phyloP scores from a whole-genome alignment of 1,140 invertebrate species.

The Heliconius congener region DNA sequence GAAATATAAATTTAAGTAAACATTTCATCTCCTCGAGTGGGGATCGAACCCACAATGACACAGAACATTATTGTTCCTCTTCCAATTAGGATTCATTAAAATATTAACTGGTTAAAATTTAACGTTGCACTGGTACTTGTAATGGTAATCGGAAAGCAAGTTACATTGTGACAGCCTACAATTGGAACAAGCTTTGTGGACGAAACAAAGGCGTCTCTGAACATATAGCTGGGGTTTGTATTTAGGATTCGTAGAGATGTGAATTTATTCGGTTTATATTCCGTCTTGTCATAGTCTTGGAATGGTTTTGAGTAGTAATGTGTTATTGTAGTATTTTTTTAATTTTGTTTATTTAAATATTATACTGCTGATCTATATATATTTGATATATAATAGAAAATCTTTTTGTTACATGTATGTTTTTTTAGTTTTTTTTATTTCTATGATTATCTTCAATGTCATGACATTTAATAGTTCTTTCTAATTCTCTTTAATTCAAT shows the following conservation, averaged over 20 bases:
- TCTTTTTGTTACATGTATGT: too few species aligned
- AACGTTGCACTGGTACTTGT: slow-evolving; percentile 49
- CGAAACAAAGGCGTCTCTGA: slow-evolving; percentile 45
- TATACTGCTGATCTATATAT: neutral
- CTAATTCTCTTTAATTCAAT: too few species aligned
- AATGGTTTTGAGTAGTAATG: slow-evolving; percentile 13
- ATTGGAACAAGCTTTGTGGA: slow-evolving; percentile 53
- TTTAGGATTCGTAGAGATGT: neutral
- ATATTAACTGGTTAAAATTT: slow-evolving; percentile 42
- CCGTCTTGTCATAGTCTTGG: neutral
- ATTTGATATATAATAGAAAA: too few species aligned
- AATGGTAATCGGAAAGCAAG: slow-evolving; percentile 39
- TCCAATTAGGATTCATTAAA: slow-evolving; percentile 55
- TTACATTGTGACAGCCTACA: slow-evolving; percentile 39
- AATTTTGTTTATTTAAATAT: neutral
- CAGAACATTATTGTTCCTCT: slow-evolving; percentile 35
- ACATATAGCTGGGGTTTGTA: slow-evolving; percentile 15
- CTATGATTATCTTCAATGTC: too few species aligned
- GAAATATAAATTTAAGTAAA: too few species aligned
- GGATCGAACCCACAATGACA: too few species aligned
- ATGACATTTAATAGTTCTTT: too few species aligned
- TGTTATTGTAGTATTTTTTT: neutral
- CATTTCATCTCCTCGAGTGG: too few species aligned
- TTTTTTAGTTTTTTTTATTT: too few species aligned
- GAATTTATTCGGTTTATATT: neutral